These are phyloP conservation scores for Muscicapa comitata DNA, from an alignment of 2,797 vertebrate genomes.

Conservation along the genomic window DNA sequence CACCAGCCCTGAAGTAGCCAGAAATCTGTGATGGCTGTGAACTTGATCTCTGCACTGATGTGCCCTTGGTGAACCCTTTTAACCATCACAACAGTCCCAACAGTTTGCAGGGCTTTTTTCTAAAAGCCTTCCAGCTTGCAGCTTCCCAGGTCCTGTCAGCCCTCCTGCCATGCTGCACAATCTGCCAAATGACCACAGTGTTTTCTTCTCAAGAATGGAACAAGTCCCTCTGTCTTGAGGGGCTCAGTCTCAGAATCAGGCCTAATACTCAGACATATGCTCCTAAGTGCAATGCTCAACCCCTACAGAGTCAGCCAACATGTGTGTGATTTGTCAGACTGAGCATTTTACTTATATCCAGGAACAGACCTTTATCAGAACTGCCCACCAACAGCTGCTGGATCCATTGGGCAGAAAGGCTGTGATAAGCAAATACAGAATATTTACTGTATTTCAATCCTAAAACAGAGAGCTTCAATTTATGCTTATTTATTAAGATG, in stretches of 20 bases:
- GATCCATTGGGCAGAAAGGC: neutral
- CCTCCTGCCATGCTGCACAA: neutral
- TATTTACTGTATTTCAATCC: neutral
- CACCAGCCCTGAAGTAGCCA: neutral
- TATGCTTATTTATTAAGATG: neutral
- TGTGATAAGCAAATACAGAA: neutral
- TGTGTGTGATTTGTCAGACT: neutral
- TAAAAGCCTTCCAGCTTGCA: neutral
- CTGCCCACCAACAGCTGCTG: neutral
- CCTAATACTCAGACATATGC: neutral
- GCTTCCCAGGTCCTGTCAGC: neutral
- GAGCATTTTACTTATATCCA: neutral
- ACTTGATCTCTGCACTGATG: neutral
- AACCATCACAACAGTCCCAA: neutral
- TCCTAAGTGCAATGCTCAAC: neutral
- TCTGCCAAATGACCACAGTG: neutral
- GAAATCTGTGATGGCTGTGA: accelerated
- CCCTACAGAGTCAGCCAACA: neutral
- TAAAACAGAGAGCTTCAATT: neutral
- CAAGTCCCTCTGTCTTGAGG: neutral
- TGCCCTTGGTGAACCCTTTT: neutral
- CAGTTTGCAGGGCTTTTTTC: neutral
- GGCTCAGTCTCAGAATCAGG: neutral
- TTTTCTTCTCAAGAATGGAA: neutral
- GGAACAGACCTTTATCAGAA: neutral